Evolutionary conservation across 2,113 vertebrate species (phyloP).

Genomic region (Microcebus lehilahytsara): DNA sequence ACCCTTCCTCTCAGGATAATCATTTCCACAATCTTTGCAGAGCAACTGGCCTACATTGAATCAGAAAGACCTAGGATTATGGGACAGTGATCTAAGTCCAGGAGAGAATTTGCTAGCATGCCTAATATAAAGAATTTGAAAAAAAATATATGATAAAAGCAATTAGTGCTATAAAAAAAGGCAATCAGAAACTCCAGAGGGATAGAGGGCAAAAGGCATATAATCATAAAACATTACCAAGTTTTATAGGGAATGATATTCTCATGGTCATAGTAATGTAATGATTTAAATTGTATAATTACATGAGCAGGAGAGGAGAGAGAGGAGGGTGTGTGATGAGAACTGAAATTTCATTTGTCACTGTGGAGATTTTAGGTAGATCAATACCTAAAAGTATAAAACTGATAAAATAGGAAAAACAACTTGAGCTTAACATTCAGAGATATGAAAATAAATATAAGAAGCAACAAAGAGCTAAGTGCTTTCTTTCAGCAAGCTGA

Average conservation of each 20-base stretch:
- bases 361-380: not conserved
- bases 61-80: conserved; percentile 44
- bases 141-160: conserved; percentile 19
- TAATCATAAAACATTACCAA: conserved; percentile 54
- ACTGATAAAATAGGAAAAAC: not conserved
- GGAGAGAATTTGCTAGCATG: not conserved
- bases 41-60: not conserved
- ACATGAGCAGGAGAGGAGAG: not conserved
- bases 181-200: conserved; percentile 44
- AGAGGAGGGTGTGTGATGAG: not conserved
- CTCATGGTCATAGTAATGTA: not conserved
- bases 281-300: conserved; percentile 21
- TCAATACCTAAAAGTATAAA: conserved; percentile 3
- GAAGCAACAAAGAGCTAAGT: not conserved
- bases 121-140: not conserved
- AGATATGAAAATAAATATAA: not conserved
- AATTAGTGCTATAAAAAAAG: conserved; percentile 62
- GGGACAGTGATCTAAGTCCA: conserved; percentile 1
- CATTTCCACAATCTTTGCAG: conserved; percentile 17
- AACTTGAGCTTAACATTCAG: not conserved
- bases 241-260: not conserved
- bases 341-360: not conserved
- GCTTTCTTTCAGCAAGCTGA: not conserved
- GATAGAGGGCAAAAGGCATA: not conserved
- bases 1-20: not conserved